Percentiles rank a stretch among this genome's conserved stretches.
Conservation (phyloP, 2,113 vertebrate species). For the Dascyllus trimaculatus region DNA sequence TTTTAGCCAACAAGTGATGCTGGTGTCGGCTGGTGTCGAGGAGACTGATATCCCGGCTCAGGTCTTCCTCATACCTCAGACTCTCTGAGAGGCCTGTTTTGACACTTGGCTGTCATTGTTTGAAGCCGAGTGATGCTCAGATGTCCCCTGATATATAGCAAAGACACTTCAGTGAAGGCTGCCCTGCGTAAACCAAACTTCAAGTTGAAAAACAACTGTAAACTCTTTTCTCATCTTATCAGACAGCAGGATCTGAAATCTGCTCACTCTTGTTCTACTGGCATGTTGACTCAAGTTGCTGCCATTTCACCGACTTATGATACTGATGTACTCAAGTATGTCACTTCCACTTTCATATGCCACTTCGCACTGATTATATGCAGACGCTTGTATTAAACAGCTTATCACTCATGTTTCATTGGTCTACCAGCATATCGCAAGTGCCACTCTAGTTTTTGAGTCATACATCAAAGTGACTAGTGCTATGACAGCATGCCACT, state of each 20-base stretch:
- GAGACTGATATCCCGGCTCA: conserved; percentile 31
- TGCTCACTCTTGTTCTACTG: conserved; percentile 4
- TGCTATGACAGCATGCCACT: too few relatives aligned
- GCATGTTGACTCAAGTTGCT: neutral
- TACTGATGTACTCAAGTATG: neutral
- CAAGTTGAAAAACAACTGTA: neutral
- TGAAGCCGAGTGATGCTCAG: conserved; percentile 41
- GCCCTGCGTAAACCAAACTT: conserved; percentile 6
- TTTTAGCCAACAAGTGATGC: conserved; percentile 54
- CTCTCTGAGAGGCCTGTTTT: conserved; percentile 43
- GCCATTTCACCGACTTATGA: neutral
- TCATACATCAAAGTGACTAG: too few relatives aligned
- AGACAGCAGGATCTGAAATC: neutral
- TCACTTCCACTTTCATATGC: neutral
- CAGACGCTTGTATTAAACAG: too few relatives aligned
- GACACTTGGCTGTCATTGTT: conserved; percentile 58
- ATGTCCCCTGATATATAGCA: conserved; percentile 36
- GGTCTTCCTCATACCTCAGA: conserved; percentile 43
- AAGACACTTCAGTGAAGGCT: conserved; percentile 10
- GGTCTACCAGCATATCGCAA: too few relatives aligned
- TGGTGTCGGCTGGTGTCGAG: conserved; percentile 10
- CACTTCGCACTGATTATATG: neutral
- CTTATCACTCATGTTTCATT: too few relatives aligned
- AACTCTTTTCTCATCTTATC: neutral
- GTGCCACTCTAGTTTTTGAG: too few relatives aligned